Evolutionary conservation across 1,140 invertebrate species (phyloP), one percentile per base, ranked within the genome.

Genomic region (Ips nitidus): DNA sequence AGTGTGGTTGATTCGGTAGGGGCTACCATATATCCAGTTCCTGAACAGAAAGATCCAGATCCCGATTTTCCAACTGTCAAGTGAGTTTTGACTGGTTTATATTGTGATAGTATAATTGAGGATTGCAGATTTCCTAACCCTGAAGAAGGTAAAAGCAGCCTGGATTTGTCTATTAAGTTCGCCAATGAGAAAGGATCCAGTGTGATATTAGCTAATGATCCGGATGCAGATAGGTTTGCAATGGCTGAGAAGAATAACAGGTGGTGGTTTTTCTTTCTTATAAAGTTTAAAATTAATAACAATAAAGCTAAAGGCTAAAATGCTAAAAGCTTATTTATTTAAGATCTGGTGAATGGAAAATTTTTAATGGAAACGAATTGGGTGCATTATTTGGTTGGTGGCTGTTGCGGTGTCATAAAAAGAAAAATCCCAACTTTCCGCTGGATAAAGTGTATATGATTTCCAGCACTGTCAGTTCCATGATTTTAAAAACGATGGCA

Each of bases 341-440:
- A 55, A 81, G 79, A 52, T 90, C 87, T 74, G 88, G 86, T 1
- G 83, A 88, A 65, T 99, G 97, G 94, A 91, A 93, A 76, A 86
- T 98, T 5, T 98, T 99, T 78, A 91, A 86, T 60, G 98, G 98
- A 41, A 99, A 99, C 81, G 97, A 99, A 83, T 84, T 97, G 71
- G 98, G 97, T 0, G 90, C 94, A 2, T 79, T 99, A n/a, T 81
- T 99, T 0, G 96, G 95, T 6, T 98, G 95, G 94, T 99, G 97
- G 97, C 80, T 89, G 47, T 83, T 95, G 68, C 80, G 88, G 62
- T 84, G 86, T 42, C 86, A 87, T 75, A 84, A 83, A 76, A 78
- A 81, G 52, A 77, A 78, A 50, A 69, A 85, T 63, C 83, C 86
- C 1, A 75, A 85, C 45, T 76, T 69, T 5, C 78, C 86, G 61